These are phyloP conservation scores for Drosophila longiperda DNA, from an alignment of 2,888 invertebrate genomes.

Conservation along the genomic window DNA sequence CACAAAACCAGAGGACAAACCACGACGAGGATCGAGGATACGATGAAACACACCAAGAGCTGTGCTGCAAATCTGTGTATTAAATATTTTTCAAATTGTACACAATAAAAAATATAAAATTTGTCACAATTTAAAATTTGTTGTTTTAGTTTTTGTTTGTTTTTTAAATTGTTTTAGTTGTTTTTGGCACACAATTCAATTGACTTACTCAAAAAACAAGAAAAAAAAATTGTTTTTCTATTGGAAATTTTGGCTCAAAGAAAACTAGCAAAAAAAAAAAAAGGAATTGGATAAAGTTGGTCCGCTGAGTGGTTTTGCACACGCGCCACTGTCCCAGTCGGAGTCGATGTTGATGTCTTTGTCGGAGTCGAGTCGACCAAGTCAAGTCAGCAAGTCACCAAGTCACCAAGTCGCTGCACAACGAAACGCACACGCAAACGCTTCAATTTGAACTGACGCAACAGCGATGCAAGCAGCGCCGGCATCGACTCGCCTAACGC, in stretches of 20 bases:
- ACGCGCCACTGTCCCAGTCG: slow-evolving; percentile 47
- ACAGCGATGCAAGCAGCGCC: slow-evolving; percentile 46
- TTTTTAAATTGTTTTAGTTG: not conserved
- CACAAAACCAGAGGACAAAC: not conserved
- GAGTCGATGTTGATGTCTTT: slow-evolving; percentile 23
- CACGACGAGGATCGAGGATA: slow-evolving; percentile 6
- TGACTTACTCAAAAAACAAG: slow-evolving; percentile 56
- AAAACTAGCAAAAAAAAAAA: slow-evolving; percentile 6
- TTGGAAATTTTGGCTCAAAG: slow-evolving; percentile 5
- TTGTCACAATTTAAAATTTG: slow-evolving; percentile 17
- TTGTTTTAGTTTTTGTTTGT: slow-evolving; percentile 2
- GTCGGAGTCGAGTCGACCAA: slow-evolving; percentile 3
- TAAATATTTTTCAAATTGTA: slow-evolving; percentile 9
- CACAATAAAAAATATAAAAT: slow-evolving; percentile 4
- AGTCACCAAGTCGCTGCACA: slow-evolving; percentile 40
- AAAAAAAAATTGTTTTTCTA: slow-evolving; percentile 35
- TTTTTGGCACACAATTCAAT: slow-evolving; percentile 31
- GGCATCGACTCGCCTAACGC: slow-evolving; percentile 61
- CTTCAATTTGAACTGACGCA: slow-evolving; percentile 83
- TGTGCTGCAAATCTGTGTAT: slow-evolving; percentile 16
- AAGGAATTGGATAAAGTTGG: slow-evolving; percentile 3
- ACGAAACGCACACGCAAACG: slow-evolving; percentile 84
- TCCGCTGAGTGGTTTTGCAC: slow-evolving; percentile 44
- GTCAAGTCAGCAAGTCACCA: slow-evolving; percentile 1
- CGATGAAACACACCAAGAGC: slow-evolving; percentile 44